Evolutionary conservation across 2,797 vertebrate genomes (phyloP).

Genomic region (Novumbra hubbsi): DNA sequence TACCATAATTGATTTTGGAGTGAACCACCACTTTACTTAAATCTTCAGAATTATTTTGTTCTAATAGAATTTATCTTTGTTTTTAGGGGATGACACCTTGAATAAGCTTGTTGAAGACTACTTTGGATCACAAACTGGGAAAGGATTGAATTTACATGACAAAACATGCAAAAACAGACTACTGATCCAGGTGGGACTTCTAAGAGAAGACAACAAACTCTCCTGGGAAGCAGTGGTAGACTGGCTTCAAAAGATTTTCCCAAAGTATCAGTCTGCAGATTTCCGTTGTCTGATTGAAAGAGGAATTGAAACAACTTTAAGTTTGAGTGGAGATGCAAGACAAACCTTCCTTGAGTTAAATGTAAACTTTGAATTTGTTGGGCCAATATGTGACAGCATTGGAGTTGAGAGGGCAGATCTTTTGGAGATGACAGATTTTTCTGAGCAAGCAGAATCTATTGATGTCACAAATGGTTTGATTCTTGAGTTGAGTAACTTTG

Average conservation of each 20-base stretch:
- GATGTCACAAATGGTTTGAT: conserved; percentile 77
- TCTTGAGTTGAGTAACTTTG: conserved; percentile 72
- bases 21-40: not conserved
- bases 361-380: conserved; percentile 77
- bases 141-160: conserved; percentile 57
- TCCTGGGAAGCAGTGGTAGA: conserved; percentile 64
- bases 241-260: conserved; percentile 75
- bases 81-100: conserved; percentile 74
- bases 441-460: conserved; percentile 65
- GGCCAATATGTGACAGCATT: conserved; percentile 77
- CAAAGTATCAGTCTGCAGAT: conserved; percentile 64
- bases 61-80: conserved; percentile 3
- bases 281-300: conserved; percentile 74
- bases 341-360: conserved; percentile 64
- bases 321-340: conserved; percentile 60
- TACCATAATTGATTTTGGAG: not conserved
- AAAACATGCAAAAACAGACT: conserved; percentile 67
- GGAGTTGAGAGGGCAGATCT: conserved; percentile 73
- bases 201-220: conserved; percentile 73
- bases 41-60: not conserved
- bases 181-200: conserved; percentile 75
- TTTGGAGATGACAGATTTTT: conserved; percentile 72
- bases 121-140: conserved; percentile 68
- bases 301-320: conserved; percentile 66
- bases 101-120: conserved; percentile 73